Percentiles rank a stretch among this genome's conserved stretches.
These are phyloP conservation scores for Drosophila lacteicornis DNA, from an alignment of 1,140 invertebrate species.

Conservation along the genomic window DNA sequence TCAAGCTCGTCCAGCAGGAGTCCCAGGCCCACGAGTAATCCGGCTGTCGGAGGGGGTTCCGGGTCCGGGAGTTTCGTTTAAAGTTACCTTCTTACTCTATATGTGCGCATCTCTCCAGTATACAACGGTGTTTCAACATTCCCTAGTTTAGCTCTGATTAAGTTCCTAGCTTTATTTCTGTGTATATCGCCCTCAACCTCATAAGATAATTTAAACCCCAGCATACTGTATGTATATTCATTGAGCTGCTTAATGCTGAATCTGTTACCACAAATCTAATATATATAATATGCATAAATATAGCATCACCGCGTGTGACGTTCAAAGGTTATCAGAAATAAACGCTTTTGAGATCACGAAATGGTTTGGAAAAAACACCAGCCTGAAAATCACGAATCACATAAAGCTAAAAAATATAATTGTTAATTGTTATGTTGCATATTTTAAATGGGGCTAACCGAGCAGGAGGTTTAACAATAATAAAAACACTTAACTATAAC, in stretches of 20 bases:
- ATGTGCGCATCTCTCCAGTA: conserved; percentile 58
- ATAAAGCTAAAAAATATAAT: conserved; percentile 34
- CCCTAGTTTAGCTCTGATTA: conserved; percentile 68
- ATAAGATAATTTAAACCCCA: conserved; percentile 51
- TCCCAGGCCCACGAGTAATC: conserved; percentile 94
- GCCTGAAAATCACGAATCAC: conserved; percentile 17
- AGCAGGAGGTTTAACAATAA: conserved; percentile 28
- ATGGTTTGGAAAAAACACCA: conserved; percentile 14
- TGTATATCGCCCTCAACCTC: conserved; percentile 47
- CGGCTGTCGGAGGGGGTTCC: conserved; percentile 1
- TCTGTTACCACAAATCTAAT: conserved; percentile 29
- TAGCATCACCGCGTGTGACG: conserved; percentile 25
- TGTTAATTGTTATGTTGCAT: conserved; percentile 81
- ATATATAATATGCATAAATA: conserved; percentile 13
- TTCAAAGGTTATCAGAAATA: conserved; percentile 46
- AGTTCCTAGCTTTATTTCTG: conserved; percentile 62
- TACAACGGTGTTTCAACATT: conserved; percentile 71
- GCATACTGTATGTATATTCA: conserved; percentile 43
- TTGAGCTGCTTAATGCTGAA: conserved; percentile 23
- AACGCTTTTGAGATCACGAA: conserved; percentile 31
- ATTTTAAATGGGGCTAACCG: conserved; percentile 51
- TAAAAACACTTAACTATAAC: conserved; percentile 29
- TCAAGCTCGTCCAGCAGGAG: conserved; percentile 95
- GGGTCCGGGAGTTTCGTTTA: conserved; percentile 25
- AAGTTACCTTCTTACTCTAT: conserved; percentile 32